Conservation (phyloP, 2,113 vertebrate genomes). For the Zapornia atra region DNA sequence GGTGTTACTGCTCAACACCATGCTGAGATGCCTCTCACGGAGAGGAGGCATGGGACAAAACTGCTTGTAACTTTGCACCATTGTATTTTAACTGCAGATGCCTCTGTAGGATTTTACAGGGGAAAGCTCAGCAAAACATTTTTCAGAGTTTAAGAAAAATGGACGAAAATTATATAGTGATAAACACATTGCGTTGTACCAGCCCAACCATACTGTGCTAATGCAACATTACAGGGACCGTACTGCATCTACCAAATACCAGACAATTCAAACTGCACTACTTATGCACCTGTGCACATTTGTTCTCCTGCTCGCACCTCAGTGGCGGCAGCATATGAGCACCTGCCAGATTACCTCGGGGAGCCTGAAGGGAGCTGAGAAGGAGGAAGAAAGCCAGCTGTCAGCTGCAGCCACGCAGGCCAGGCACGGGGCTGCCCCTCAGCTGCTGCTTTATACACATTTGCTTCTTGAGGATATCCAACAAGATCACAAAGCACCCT, state of each 20-base stretch:
- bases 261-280: not conserved
- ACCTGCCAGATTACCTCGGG: not conserved
- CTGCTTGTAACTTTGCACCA: not conserved
- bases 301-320: not conserved
- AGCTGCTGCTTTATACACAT: not conserved
- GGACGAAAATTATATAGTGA: not conserved
- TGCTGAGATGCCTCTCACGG: not conserved
- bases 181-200: not conserved
- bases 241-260: not conserved
- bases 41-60: not conserved
- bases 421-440: not conserved
- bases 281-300: accelerated
- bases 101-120: not conserved
- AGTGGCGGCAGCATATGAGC: not conserved
- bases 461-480: not conserved
- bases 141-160: not conserved
- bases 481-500: not conserved
- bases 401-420: not conserved
- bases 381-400: not conserved
- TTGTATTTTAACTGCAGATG: not conserved
- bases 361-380: not conserved
- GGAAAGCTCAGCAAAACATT: not conserved
- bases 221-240: accelerated
- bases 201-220: not conserved
- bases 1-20: not conserved